phyloP scores from a whole-genome alignment of 2,797 vertebrate genomes.

The Phoxinus dragarum region DNA sequence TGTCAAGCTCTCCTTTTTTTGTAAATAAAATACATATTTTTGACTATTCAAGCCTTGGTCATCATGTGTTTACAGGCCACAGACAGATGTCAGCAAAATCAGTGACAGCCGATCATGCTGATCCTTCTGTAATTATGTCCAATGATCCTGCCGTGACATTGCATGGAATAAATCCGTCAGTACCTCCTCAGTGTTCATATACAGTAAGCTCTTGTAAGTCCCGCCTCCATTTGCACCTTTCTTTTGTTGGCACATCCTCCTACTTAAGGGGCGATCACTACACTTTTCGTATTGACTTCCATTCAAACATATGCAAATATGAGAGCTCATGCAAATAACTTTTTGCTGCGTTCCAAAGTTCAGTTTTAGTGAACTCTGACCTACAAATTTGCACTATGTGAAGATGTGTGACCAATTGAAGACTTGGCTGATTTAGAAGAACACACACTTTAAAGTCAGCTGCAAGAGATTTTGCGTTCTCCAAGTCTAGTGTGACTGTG shows the following conservation, averaged over 20 bases:
- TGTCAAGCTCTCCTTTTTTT: constrained; percentile 69
- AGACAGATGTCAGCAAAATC: constrained; percentile 95
- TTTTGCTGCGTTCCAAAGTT: not conserved
- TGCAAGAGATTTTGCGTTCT: not conserved
- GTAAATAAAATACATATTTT: constrained; percentile 76
- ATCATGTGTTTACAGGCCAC: constrained; percentile 87
- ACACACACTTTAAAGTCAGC: not conserved
- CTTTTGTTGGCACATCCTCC: constrained; percentile 37
- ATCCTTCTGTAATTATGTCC: constrained; percentile 85
- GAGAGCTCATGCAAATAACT: not conserved
- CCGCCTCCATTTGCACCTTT: constrained; percentile 57
- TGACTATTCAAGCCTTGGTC: constrained; percentile 78
- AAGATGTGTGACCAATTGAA: not conserved
- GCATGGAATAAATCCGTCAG: constrained; percentile 77
- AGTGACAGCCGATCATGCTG: constrained; percentile 89
- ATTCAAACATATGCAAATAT: not conserved
- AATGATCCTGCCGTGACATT: constrained; percentile 80
- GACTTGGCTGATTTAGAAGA: not conserved
- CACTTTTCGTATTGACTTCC: not conserved
- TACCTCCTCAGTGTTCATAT: constrained; percentile 51
- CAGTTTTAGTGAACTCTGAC: not conserved
- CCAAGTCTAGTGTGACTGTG: not conserved
- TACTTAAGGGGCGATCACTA: not conserved
- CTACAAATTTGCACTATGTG: not conserved
- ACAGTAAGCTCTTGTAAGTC: constrained; percentile 25